Conservation (phyloP, 2,797 vertebrate genomes). For the Anisognathus igniventris region DNA sequence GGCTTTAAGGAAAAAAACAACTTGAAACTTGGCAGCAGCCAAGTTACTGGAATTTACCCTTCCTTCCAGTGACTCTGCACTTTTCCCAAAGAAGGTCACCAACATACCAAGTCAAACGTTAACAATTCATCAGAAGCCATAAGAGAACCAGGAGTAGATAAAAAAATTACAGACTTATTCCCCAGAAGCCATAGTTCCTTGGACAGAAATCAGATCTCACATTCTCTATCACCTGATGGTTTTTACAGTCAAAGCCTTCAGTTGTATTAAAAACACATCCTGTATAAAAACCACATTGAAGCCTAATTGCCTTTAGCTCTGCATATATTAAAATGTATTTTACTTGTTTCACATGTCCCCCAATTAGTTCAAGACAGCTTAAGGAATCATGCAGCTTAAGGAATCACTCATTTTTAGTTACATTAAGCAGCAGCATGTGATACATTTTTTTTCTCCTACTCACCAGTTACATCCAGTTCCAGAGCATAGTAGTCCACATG, state of each 20-base stretch:
- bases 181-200: not conserved
- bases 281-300: not conserved
- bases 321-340: not conserved
- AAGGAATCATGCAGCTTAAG: not conserved
- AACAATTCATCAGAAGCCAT: not conserved
- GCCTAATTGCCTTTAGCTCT: not conserved
- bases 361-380: not conserved
- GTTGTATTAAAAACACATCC: not conserved
- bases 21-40: not conserved
- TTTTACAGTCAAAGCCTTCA: not conserved
- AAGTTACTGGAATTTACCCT: not conserved
- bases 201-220: not conserved
- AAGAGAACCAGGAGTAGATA: not conserved
- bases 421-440: not conserved
- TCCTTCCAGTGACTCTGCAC: constrained; percentile 19
- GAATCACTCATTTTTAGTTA: not conserved
- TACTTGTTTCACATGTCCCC: not conserved
- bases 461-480: constrained; percentile 90
- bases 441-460: constrained; percentile 41
- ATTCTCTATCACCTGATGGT: not conserved
- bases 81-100: not conserved
- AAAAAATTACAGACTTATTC: not conserved
- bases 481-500: constrained; percentile 79
- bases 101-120: not conserved
- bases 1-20: not conserved